Base-by-base conservation (phyloP, 2,888 invertebrate genomes). In the Dynastes grantii region DNA sequence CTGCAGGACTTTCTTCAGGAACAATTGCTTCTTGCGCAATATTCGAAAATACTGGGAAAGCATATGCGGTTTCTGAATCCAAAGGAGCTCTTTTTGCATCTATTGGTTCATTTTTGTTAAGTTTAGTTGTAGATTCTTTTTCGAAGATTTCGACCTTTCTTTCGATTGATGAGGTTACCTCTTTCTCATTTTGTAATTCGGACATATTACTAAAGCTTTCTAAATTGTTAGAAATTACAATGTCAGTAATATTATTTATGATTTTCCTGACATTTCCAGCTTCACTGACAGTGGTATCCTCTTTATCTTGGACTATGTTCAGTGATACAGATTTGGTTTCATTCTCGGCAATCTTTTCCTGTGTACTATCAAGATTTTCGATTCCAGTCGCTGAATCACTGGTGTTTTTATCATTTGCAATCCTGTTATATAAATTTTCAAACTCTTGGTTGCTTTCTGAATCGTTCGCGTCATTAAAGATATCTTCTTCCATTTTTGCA, bases 381-480 rank as follows among this genome's bases (percentile, higher is more conserved):
- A 45, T 45, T 11, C 9, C 11, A 11, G 45, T 8, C 9, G 6
- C 45, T 45, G 45, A 0, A 11, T 68, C 51, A 32, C 22, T 51
- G 51, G 16, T 55, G 40, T 45, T 68, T 73, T 65, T 76, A 40
- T 68, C 40, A n/a, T 63, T 64, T 11, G 9, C 40, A 45, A 49
- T 73, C 13, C 67, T 78, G 53, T 79, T 80, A 61, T 81, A 81
- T 61, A 81, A 78, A 61, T 82, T 79, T 78, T 81, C 82, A 51
- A 81, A 76, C 61, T 81, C 78, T 79, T 89, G 89, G 37, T 90
- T 90, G 84, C 90, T 90, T 77, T 89, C 89, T 29, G 90, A 89
- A 78, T 87, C 89, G 29, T 61, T 29, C 80, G 90, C 89, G 85
- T 90, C 90, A 84, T 90, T 90, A 58, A 90, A 86, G 22, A 86